Evolutionary conservation across 2,113 vertebrate genomes (phyloP).

Genomic region (Lepidothrix coronata): DNA sequence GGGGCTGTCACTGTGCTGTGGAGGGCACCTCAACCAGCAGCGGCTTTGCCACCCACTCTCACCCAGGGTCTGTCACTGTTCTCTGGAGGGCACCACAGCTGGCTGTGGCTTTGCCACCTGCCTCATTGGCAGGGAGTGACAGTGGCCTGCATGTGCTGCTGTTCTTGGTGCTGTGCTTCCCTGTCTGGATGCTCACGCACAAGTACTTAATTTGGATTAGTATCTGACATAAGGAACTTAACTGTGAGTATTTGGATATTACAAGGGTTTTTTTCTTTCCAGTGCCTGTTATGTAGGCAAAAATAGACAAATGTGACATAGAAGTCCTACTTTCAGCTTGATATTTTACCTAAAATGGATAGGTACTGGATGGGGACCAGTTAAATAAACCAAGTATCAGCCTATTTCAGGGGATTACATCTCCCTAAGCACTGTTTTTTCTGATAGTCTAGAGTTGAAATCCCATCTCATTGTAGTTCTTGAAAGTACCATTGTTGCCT

Average conservation of each 20-base stretch:
- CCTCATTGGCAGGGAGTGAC: accelerated
- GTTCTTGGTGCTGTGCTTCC: background rate
- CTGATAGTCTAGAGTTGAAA: background rate
- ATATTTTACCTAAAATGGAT: background rate
- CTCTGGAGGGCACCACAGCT: background rate
- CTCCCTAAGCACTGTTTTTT: background rate
- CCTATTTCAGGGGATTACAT: background rate
- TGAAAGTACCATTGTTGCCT: background rate
- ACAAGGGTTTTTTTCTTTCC: background rate
- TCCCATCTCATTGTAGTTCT: background rate
- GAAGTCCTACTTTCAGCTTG: background rate
- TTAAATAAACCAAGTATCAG: background rate
- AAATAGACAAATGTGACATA: background rate
- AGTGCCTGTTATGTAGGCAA: background rate
- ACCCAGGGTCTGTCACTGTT: background rate
- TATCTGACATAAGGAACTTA: background rate
- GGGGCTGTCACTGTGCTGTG: background rate
- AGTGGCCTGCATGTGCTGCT: background rate
- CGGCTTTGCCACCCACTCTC: background rate
- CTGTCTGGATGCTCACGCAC: background rate
- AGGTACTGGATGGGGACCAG: background rate
- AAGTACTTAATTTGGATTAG: background rate
- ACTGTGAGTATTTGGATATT: background rate
- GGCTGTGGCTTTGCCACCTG: background rate
- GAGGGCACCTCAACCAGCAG: background rate